Conservation (phyloP, 37 sponge, comb jelly and placozoan genomes). For the Axinella damicornis region DNA sequence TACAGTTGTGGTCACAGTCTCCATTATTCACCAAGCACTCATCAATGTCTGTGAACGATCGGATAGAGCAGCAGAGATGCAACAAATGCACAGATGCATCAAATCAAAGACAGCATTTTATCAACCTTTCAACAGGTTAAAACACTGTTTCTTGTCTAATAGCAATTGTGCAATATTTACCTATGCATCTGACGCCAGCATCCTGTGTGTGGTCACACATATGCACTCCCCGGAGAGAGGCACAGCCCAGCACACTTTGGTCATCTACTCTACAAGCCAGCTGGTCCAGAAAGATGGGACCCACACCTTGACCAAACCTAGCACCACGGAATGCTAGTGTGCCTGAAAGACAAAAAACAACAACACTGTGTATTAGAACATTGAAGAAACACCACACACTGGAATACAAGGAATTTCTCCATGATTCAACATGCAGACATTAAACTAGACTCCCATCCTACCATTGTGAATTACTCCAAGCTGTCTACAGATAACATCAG, state of each 20-base stretch:
- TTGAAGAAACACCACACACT: neutral
- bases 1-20: too few species aligned
- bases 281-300: slow-evolving; percentile 10
- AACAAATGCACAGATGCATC: too few species aligned
- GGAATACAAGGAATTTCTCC: too few species aligned
- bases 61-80: neutral
- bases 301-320: neutral
- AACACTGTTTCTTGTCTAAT: too few species aligned
- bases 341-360: neutral
- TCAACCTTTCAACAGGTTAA: too few species aligned
- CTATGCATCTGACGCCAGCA: slow-evolving; percentile 2
- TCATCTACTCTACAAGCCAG: neutral
- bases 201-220: slow-evolving; percentile 12
- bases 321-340: neutral
- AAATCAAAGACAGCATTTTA: too few species aligned
- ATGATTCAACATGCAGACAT: too few species aligned
- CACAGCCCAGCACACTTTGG: neutral
- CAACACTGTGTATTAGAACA: neutral
- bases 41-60: too few species aligned
- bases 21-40: too few species aligned
- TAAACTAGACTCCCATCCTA: neutral
- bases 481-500: slow-evolving; percentile 8
- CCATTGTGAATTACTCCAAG: slow-evolving; percentile 23
- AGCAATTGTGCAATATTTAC: neutral
- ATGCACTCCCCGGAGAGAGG: neutral